Percentiles rank a stretch among this genome's conserved stretches.
phyloP scores from a whole-genome alignment of 1,140 invertebrate genomes.

The Bombyx mandarina region DNA sequence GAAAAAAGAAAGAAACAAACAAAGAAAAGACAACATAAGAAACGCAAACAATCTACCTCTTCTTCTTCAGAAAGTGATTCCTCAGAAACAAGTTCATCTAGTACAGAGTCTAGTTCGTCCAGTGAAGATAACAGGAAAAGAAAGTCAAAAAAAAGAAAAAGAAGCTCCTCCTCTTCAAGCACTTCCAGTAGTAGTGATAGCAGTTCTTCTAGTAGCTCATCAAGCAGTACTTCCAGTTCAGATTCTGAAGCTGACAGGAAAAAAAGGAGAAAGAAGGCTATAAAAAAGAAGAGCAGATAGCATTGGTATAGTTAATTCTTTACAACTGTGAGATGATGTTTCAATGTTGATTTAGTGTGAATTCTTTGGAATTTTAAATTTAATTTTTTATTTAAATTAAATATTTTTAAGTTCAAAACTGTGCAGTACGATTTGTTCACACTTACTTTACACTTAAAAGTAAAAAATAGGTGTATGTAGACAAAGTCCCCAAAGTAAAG shows the following conservation, averaged over 20 bases:
- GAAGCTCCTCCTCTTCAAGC: constrained; percentile 41
- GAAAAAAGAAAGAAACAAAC: constrained; percentile 18
- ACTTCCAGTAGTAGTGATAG: constrained; percentile 33
- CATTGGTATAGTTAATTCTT: constrained; percentile 14
- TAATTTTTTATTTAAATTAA: too few relatives aligned
- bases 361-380: too few relatives aligned
- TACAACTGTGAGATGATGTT: too few relatives aligned
- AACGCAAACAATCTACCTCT: constrained; percentile 40
- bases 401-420: too few relatives aligned
- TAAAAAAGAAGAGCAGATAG: constrained; percentile 30
- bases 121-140: constrained; percentile 40
- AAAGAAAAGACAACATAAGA: constrained; percentile 22
- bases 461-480: too few relatives aligned
- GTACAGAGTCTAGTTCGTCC: constrained; percentile 46
- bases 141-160: constrained; percentile 35
- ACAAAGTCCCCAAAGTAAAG: too few relatives aligned
- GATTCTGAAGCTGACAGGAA: constrained; percentile 30
- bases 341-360: too few relatives aligned
- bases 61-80: constrained; percentile 46
- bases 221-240: constrained; percentile 42
- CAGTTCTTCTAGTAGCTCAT: constrained; percentile 37
- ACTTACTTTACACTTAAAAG: too few relatives aligned
- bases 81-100: constrained; percentile 43
- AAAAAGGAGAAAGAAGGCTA: constrained; percentile 29
- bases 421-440: too few relatives aligned